phyloP scores from a whole-genome alignment of 2,113 vertebrate species.

The Entosphenus tridentatus region DNA sequence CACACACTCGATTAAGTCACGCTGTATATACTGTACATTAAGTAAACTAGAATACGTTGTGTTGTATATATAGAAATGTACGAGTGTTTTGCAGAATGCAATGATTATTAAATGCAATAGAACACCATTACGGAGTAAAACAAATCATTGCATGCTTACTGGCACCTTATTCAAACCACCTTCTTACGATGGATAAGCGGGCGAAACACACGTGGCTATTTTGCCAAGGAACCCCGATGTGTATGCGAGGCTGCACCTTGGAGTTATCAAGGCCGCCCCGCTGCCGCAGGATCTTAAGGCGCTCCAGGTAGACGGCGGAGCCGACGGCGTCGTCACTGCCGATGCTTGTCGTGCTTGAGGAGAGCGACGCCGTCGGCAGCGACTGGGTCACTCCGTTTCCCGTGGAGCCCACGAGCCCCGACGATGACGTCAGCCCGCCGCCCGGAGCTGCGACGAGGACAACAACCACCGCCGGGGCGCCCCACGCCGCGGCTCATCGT shows the following conservation, averaged over 20 bases:
- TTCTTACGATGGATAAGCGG: background rate
- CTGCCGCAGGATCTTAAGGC: constrained; percentile 82
- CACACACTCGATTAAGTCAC: too few relatives aligned
- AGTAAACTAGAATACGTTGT: too few relatives aligned
- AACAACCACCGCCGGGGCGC: background rate
- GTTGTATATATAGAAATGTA: too few relatives aligned
- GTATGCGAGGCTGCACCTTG: constrained; percentile 83
- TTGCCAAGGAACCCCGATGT: constrained; percentile 33
- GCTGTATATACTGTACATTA: too few relatives aligned
- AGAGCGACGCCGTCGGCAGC: background rate
- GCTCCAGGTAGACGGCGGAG: constrained; percentile 75
- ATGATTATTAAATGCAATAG: background rate
- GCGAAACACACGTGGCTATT: background rate
- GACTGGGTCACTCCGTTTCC: background rate
- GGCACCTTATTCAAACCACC: background rate
- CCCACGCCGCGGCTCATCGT: too few relatives aligned
- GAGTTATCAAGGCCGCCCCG: constrained; percentile 67
- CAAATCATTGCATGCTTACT: background rate
- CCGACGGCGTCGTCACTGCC: constrained; percentile 67
- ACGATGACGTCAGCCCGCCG: background rate
- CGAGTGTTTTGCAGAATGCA: too few relatives aligned
- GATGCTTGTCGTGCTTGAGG: constrained; percentile 25
- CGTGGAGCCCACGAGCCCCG: background rate
- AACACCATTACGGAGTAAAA: background rate
- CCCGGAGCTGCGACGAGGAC: background rate